Conservation (phyloP, 2,113 vertebrate species). For the Misgurnus anguillicaudatus region DNA sequence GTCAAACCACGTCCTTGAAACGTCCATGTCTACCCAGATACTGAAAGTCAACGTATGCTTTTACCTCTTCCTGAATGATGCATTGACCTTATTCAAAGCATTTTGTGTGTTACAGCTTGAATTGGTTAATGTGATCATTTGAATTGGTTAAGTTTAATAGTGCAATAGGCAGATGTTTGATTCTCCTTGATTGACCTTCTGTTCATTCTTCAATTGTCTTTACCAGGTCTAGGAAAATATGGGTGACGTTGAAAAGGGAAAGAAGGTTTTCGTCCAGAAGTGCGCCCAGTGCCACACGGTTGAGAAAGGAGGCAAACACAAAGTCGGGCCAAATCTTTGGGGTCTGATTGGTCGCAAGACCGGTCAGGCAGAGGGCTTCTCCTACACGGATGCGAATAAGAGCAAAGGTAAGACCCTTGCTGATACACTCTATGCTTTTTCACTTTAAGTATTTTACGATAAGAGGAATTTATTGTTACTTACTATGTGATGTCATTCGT, state of each 20-base stretch:
- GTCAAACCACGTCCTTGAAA: not conserved
- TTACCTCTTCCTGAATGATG: not conserved
- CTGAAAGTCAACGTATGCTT: not conserved
- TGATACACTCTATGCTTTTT: not conserved
- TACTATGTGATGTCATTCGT: not conserved
- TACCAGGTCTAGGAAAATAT: conserved; percentile 56
- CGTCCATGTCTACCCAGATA: not conserved
- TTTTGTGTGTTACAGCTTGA: not conserved
- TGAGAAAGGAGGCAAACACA: conserved; percentile 80
- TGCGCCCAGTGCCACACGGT: conserved; percentile 81
- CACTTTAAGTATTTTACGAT: too few species aligned
- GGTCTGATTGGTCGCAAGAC: conserved; percentile 78
- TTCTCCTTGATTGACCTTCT: conserved; percentile 14
- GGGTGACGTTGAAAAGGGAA: conserved; percentile 76
- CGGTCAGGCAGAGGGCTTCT: conserved; percentile 76
- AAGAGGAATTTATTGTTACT: not conserved
- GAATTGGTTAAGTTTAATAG: not conserved
- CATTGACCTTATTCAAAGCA: not conserved
- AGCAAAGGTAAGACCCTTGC: conserved; percentile 75
- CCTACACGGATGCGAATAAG: conserved; percentile 82
- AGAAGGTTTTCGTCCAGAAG: conserved; percentile 81
- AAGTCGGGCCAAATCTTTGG: conserved; percentile 80
- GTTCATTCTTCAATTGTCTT: too few species aligned
- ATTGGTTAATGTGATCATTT: not conserved
- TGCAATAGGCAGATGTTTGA: not conserved